Evolutionary conservation across 2,797 vertebrate genomes (phyloP).

Genomic region (Anguilla pacifica): DNA sequence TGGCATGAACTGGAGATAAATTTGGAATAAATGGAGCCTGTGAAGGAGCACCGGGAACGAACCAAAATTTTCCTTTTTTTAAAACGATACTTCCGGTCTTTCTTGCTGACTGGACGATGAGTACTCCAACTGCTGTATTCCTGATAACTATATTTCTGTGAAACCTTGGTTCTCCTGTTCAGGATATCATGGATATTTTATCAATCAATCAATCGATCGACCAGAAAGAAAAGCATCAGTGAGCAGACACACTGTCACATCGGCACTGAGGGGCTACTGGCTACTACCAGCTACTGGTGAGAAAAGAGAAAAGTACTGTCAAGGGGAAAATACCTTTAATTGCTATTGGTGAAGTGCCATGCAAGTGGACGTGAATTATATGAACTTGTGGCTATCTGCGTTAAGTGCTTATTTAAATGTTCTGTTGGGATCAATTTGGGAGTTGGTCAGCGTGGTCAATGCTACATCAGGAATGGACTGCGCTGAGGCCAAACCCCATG

Average conservation of each 20-base stretch:
- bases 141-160: background rate
- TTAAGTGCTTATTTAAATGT: background rate
- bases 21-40: background rate
- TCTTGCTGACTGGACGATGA: background rate
- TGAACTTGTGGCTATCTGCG: background rate
- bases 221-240: background rate
- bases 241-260: background rate
- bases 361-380: background rate
- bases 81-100: background rate
- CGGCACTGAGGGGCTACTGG: background rate
- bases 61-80: background rate
- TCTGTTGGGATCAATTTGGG: background rate
- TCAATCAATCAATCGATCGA: background rate
- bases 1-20: background rate
- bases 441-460: background rate
- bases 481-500: background rate
- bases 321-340: background rate
- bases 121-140: background rate
- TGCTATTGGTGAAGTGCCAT: constrained; percentile 4
- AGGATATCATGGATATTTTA: background rate
- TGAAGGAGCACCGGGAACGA: background rate
- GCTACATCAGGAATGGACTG: background rate
- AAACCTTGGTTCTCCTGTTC: background rate
- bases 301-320: background rate
- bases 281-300: background rate